Evolutionary conservation across 2,888 invertebrate genomes (phyloP).

Genomic region (Hanleya hanleyi): DNA sequence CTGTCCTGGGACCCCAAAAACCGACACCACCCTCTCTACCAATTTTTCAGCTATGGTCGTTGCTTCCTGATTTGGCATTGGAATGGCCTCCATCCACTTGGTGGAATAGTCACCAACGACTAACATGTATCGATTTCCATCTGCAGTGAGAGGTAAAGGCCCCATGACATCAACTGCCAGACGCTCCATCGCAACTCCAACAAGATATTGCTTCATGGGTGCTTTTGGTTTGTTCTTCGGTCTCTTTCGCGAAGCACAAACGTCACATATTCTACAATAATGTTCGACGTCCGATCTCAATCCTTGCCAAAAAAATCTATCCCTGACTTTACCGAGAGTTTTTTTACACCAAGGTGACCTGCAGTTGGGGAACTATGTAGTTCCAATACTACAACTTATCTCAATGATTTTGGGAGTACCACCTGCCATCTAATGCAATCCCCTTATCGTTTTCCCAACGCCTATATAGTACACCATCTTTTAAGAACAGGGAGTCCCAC

Average conservation of each 20-base stretch:
- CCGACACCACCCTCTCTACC: slow-evolving; percentile 28
- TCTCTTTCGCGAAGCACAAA: slow-evolving; percentile 21
- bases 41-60: slow-evolving; percentile 36
- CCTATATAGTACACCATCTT: not conserved
- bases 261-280: slow-evolving; percentile 27
- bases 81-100: slow-evolving; percentile 27
- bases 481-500: not conserved
- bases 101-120: slow-evolving; percentile 34
- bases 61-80: slow-evolving; percentile 34
- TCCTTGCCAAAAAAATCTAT: slow-evolving; percentile 14
- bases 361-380: slow-evolving; percentile 14
- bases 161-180: slow-evolving; percentile 10
- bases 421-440: not conserved
- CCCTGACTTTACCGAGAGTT: not conserved
- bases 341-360: slow-evolving; percentile 22
- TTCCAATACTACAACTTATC: not conserved
- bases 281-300: slow-evolving; percentile 19
- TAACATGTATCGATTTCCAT: slow-evolving; percentile 22
- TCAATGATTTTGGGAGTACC: not conserved
- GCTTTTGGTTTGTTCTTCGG: slow-evolving; percentile 19
- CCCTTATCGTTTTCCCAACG: not conserved
- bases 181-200: slow-evolving; percentile 29
- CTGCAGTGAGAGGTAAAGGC: slow-evolving; percentile 16
- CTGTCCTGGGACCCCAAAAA: slow-evolving; percentile 30
- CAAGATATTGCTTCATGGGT: slow-evolving; percentile 19